phyloP scores from a whole-genome alignment of 2,888 invertebrate genomes.

The Platycheirus rosarum region DNA sequence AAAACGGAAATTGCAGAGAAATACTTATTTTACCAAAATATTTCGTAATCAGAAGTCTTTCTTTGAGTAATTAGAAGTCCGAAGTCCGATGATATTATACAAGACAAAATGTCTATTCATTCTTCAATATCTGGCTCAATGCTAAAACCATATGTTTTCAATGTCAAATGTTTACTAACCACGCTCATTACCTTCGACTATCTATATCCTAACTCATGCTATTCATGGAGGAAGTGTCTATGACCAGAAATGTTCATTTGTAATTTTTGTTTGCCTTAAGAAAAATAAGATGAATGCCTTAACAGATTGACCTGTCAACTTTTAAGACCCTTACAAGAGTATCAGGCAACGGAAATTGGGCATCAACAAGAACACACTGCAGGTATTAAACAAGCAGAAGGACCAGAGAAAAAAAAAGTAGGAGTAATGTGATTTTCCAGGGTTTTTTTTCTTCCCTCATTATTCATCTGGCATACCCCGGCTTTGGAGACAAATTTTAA shows the following conservation, averaged over 20 bases:
- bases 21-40: conserved; percentile 29
- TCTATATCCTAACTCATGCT: conserved; percentile 5
- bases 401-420: no score
- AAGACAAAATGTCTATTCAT: no score
- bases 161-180: conserved; percentile 65
- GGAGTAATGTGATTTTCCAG: conserved; percentile 21
- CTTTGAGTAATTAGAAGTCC: conserved; percentile 42
- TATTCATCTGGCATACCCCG: conserved; percentile 4
- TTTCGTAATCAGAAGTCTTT: conserved; percentile 17
- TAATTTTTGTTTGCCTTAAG: conserved; percentile 63
- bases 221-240: not conserved
- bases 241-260: conserved; percentile 42
- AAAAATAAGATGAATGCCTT: conserved; percentile 38
- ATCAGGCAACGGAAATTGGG: conserved; percentile 60
- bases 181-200: not conserved
- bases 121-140: conserved; percentile 24
- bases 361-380: conserved; percentile 39
- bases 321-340: conserved; percentile 46
- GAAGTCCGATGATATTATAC: no score
- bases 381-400: not conserved
- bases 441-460: not conserved
- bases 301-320: conserved; percentile 71
- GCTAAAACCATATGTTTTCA: conserved; percentile 45
- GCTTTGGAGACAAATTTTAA: conserved; percentile 64
- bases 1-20: conserved; percentile 5